These are phyloP conservation scores for Drosophila neocordata DNA, from an alignment of 1,140 invertebrate species.

Conservation along the genomic window DNA sequence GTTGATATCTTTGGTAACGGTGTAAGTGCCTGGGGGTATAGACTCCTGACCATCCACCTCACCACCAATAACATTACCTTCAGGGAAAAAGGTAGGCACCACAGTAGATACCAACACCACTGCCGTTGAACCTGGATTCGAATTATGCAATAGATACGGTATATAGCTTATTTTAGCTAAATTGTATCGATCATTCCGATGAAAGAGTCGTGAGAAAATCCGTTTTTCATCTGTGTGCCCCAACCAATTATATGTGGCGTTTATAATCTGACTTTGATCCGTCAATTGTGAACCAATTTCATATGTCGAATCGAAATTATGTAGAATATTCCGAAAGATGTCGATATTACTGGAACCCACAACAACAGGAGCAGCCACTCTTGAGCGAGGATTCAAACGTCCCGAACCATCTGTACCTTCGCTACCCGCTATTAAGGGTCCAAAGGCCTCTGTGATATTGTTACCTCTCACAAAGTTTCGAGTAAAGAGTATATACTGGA, in stretches of 20 bases:
- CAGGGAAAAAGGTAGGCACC: conserved; percentile 89
- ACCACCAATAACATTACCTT: conserved; percentile 90
- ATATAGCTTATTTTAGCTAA: conserved; percentile 93
- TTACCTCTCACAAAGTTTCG: conserved; percentile 95
- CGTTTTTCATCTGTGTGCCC: conserved; percentile 90
- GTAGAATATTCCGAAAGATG: conserved; percentile 95
- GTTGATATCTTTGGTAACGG: conserved; percentile 95
- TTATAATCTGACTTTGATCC: conserved; percentile 96
- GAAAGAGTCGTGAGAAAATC: conserved; percentile 92
- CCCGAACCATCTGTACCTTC: conserved; percentile 82
- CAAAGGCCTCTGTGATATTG: conserved; percentile 93
- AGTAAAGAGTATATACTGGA: conserved; percentile 93
- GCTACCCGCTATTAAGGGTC: conserved; percentile 86
- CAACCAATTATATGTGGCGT: conserved; percentile 97
- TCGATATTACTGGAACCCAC: conserved; percentile 95
- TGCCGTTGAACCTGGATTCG: conserved; percentile 90
- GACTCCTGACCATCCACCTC: conserved; percentile 94
- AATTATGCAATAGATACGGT: conserved; percentile 92
- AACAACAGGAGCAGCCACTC: conserved; percentile 94
- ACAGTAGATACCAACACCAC: conserved; percentile 86
- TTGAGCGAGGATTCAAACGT: conserved; percentile 90
- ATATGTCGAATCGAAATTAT: conserved; percentile 93
- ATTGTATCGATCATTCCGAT: conserved; percentile 96
- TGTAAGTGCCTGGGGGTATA: conserved; percentile 90
- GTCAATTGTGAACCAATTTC: conserved; percentile 97